These are phyloP conservation scores for Serinus canaria DNA, from an alignment of 2,113 vertebrate species.

Conservation along the genomic window DNA sequence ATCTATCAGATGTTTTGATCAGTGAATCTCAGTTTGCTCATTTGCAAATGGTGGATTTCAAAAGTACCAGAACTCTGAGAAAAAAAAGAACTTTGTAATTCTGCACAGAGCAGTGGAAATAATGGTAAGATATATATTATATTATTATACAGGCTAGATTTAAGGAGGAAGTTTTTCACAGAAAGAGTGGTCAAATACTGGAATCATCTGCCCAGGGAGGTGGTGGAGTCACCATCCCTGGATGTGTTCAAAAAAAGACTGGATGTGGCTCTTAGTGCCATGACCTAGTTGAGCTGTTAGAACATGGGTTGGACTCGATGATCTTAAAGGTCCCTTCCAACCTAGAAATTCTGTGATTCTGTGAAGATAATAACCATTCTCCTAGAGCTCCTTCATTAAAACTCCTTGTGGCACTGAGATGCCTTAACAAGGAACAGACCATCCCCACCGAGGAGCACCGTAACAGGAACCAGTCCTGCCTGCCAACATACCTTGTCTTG, in stretches of 20 bases:
- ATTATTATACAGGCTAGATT: too few relatives aligned
- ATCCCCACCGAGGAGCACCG: fast-evolving
- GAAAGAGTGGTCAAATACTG: too few relatives aligned
- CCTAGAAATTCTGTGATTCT: too few relatives aligned
- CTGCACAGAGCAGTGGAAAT: neutral
- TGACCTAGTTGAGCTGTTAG: too few relatives aligned
- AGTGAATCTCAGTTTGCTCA: neutral
- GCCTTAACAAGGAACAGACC: neutral
- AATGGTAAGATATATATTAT: too few relatives aligned
- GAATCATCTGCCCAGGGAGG: too few relatives aligned
- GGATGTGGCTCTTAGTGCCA: too few relatives aligned
- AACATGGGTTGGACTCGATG: too few relatives aligned
- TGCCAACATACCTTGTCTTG: conserved; percentile 86
- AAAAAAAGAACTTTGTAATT: neutral
- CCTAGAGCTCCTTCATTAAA: neutral
- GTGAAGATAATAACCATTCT: neutral
- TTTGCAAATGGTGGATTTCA: neutral
- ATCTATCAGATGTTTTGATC: neutral
- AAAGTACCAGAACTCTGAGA: neutral
- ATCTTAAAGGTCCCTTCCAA: too few relatives aligned
- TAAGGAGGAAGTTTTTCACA: too few relatives aligned
- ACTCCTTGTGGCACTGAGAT: neutral
- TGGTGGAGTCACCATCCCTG: too few relatives aligned
- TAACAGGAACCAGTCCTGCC: neutral
- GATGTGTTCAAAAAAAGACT: too few relatives aligned